Evolutionary conservation across 2,113 vertebrate species (phyloP).

Genomic region (Pagrus major): DNA sequence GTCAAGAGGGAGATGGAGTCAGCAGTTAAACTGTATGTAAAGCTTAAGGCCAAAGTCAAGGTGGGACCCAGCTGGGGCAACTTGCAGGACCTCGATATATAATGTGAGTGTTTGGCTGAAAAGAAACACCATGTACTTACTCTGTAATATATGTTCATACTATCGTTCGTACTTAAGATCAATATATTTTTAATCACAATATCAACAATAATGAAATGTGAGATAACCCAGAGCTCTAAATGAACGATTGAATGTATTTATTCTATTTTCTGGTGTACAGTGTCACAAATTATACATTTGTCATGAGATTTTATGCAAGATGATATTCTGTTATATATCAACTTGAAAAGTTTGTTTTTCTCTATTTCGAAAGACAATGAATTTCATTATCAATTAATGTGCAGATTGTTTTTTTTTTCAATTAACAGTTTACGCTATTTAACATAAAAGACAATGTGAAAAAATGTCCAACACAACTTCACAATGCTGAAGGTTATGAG

Average conservation of each 20-base stretch:
- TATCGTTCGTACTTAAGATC: background rate
- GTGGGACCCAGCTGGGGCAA: slow-evolving; percentile 94
- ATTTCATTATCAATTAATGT: background rate
- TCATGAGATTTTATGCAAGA: slow-evolving; percentile 23
- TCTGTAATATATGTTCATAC: slow-evolving; percentile 3
- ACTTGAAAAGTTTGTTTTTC: background rate
- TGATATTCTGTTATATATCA: slow-evolving; percentile 11
- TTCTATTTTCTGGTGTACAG: slow-evolving; percentile 6
- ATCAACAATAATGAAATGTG: slow-evolving; percentile 53
- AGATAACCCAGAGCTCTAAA: slow-evolving; percentile 7
- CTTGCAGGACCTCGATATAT: slow-evolving; percentile 88
- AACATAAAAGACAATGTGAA: background rate
- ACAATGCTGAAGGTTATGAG: background rate
- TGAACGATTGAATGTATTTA: slow-evolving; percentile 53
- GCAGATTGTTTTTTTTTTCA: background rate
- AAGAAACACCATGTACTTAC: background rate
- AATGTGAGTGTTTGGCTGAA: background rate
- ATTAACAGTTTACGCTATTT: background rate
- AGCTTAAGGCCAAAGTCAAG: slow-evolving; percentile 92
- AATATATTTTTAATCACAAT: slow-evolving; percentile 29
- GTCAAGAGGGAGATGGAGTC: slow-evolving; percentile 97
- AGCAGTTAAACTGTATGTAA: slow-evolving; percentile 90
- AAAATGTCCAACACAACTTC: background rate
- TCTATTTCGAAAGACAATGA: background rate
- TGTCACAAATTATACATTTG: background rate